Evolutionary conservation across 2,797 vertebrate species (phyloP).

Genomic region (Antennarius maculatus): DNA sequence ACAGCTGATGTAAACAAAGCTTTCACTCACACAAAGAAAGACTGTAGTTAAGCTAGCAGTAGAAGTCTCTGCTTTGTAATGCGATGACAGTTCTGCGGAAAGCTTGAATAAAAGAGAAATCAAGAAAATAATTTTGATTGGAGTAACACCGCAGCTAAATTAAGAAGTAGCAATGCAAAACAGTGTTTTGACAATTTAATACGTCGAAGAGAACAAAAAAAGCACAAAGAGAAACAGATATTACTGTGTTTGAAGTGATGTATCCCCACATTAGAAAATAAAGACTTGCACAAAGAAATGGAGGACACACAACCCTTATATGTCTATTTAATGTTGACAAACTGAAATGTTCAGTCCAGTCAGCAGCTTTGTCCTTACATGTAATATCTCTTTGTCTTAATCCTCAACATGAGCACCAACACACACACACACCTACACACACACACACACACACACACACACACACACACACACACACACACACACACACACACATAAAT

Average conservation of each 20-base stretch:
- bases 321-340: conserved; percentile 34
- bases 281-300: neutral
- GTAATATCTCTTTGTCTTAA: conserved; percentile 16
- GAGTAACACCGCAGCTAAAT: conserved; percentile 1
- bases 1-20: neutral
- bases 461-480: conserved; percentile 11
- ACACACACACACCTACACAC: conserved; percentile 14
- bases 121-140: conserved; percentile 3
- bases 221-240: neutral
- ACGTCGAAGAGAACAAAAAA: neutral
- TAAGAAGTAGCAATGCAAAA: conserved; percentile 2
- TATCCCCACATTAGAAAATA: too few species aligned
- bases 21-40: neutral
- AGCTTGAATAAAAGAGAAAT: conserved; percentile 1
- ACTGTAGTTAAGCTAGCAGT: neutral
- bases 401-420: neutral
- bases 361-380: conserved; percentile 7
- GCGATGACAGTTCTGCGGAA: conserved; percentile 4
- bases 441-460: conserved; percentile 6
- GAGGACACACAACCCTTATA: conserved; percentile 15
- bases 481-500: conserved; percentile 13
- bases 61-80: conserved; percentile 20
- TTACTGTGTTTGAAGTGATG: conserved; percentile 9
- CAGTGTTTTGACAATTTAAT: conserved; percentile 18
- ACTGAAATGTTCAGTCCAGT: conserved; percentile 35